A percentile compares a stretch with the other conserved stretches of the same genome.
These are phyloP conservation scores for Acrossocheilus wenchowensis DNA, from an alignment of 2,797 vertebrate species.

Conservation along the genomic window DNA sequence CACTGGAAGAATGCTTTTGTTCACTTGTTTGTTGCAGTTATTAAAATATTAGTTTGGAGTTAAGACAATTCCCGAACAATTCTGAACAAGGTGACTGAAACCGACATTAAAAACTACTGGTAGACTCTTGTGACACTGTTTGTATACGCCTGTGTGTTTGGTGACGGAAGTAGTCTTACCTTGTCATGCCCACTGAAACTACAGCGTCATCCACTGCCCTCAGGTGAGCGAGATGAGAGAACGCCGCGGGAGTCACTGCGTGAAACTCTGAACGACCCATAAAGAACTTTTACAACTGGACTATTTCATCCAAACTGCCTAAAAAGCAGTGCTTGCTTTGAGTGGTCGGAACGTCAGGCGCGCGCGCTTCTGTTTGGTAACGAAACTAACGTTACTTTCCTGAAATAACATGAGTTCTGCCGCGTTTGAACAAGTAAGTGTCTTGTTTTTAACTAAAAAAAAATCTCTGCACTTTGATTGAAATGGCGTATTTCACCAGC, in stretches of 20 bases:
- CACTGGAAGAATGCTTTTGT: background rate
- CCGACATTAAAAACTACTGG: background rate
- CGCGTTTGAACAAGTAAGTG: conserved; percentile 24
- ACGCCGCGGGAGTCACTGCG: background rate
- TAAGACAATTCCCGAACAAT: background rate
- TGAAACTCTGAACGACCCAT: background rate
- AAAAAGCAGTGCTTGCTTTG: background rate
- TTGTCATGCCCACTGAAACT: background rate
- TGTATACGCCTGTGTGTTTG: conserved; percentile 1
- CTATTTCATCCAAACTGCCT: background rate
- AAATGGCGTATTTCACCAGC: background rate
- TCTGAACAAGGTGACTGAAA: background rate
- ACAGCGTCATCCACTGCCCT: background rate
- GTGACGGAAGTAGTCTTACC: conserved; percentile 1
- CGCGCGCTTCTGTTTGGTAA: background rate
- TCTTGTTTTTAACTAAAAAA: background rate
- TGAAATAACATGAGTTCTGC: conserved; percentile 38
- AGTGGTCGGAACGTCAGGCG: accelerated
- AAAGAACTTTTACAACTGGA: background rate
- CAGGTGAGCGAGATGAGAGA: background rate
- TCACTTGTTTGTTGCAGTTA: too few species aligned
- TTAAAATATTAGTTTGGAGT: background rate
- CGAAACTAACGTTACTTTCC: background rate
- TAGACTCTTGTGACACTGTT: background rate
- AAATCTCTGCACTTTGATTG: background rate